phyloP scores from a whole-genome alignment of 2,888 invertebrate species.

The Leptothorax acervorum region DNA sequence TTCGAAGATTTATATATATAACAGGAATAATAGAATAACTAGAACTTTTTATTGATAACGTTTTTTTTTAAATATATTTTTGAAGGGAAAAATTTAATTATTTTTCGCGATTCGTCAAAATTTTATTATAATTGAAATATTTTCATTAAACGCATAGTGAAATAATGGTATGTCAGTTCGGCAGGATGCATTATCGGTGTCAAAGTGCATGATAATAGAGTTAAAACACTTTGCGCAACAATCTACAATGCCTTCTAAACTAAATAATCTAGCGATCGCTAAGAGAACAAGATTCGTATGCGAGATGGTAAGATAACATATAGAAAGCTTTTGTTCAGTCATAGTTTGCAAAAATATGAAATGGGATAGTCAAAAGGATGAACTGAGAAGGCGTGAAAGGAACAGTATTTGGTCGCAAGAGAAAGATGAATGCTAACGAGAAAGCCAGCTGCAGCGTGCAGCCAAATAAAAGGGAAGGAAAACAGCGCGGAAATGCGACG shows the following conservation, averaged over 20 bases:
- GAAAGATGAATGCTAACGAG: constrained; percentile 45
- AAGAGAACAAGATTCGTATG: not conserved
- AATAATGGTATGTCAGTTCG: not conserved
- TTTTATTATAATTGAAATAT: not conserved
- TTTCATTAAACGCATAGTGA: not conserved
- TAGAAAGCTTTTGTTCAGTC: not conserved
- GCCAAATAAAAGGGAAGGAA: constrained; percentile 39
- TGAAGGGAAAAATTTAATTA: not conserved
- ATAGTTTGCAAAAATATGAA: constrained; percentile 29
- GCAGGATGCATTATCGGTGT: not conserved
- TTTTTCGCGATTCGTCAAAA: not conserved
- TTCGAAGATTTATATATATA: not conserved
- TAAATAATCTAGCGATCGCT: not conserved
- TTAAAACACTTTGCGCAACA: not conserved
- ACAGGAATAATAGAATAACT: not conserved
- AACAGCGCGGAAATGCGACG: constrained; percentile 44
- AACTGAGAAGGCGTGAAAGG: constrained; percentile 15
- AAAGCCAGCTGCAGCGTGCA: constrained; percentile 22
- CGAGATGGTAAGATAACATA: not conserved
- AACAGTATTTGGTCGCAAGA: constrained; percentile 5
- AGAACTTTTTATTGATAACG: not conserved
- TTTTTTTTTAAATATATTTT: not conserved
- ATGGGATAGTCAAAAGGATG: not conserved
- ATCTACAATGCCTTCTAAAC: not conserved
- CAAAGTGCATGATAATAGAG: not conserved